Base-by-base conservation (phyloP, 2,888 invertebrate species). In the Sturmia bella region DNA sequence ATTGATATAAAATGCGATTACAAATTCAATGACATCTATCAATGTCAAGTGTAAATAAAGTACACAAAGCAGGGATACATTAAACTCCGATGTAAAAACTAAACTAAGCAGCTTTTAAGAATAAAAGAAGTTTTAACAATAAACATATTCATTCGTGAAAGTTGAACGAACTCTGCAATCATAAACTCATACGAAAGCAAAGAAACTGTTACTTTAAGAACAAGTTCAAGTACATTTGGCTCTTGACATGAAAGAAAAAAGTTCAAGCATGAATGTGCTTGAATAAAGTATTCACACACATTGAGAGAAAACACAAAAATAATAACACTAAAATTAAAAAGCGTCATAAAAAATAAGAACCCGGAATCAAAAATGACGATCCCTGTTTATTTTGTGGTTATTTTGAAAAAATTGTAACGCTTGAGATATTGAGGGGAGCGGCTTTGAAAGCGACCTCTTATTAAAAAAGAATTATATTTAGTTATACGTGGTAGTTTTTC, bases 1-100 rank as follows among this genome's bases (percentile, higher is more conserved):
- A 27, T 12, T 27, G 15, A 9, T 13, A 11, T 11, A 56, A 32
- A 19, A 45, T n/a, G 17, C 13, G 11, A 43, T 57, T 3, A 17
- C 37, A 12, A 19, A 50, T 50, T 50, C 45, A 63, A 54, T 45
- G 56, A 45, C 37, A 52, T 61, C 37, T 61, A 45, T 56, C 75
- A 76, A 68, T 76, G 59, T 69, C 68, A 76, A 76, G 75, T 76
- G 52, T 52, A 45, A 76, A 66, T 50, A n/a, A 27, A 68, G 11
- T 50, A 37, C 41, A 41, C 12, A 41, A 72, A 41, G 13, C 1
- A 12, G 9, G 43, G 9, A 7, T 9, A 32, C 9, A 68, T n/a
- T 56, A 9, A 68, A 17, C 0, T 43, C 6, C 15, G 43, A 15
- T 17, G 12, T 56, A 17, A 50, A 39, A 15, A 63, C 4, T 32